Percentiles rank a stretch among this genome's conserved stretches.
Conservation (phyloP, 2,888 invertebrate genomes). For the Chydorus sphaericus region DNA sequence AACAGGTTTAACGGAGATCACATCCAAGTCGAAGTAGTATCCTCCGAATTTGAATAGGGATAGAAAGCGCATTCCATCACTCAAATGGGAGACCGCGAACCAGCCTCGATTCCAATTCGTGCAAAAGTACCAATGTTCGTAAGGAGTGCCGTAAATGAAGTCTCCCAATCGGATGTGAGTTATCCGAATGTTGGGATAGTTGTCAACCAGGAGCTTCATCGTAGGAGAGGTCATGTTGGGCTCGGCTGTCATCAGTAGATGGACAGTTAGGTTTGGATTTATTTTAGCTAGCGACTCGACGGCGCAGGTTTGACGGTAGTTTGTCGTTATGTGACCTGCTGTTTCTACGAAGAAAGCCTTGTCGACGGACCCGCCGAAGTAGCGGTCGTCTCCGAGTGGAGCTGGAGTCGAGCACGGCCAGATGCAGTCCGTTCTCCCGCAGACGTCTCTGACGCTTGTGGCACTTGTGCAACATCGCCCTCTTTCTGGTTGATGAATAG, state of each 20-base stretch:
- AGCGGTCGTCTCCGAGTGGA: no score
- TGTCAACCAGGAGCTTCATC: background rate
- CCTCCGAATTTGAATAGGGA: conserved; percentile 62
- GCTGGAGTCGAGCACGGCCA: no score
- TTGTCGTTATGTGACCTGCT: conserved; percentile 25
- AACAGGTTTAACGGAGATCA: conserved; percentile 46
- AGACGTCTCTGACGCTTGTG: no score
- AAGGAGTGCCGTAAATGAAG: conserved; percentile 40
- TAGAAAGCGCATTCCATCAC: conserved; percentile 47
- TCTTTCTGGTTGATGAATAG: no score
- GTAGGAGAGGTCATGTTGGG: conserved; percentile 16
- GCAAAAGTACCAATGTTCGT: conserved; percentile 39
- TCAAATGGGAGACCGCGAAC: conserved; percentile 40
- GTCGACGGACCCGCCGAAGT: no score
- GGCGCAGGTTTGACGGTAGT: conserved; percentile 45
- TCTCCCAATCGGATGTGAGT: conserved; percentile 35
- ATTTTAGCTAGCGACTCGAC: conserved; percentile 49
- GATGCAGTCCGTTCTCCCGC: no score
- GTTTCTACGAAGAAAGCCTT: conserved; percentile 51
- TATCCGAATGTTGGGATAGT: conserved; percentile 37
- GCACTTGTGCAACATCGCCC: no score
- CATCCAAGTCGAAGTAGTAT: conserved; percentile 58
- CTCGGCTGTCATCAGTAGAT: conserved; percentile 39
- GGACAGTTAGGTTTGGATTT: conserved; percentile 41
- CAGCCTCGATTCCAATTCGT: conserved; percentile 33